Base-by-base conservation (phyloP, 2,113 vertebrate species). In the Menura novaehollandiae region DNA sequence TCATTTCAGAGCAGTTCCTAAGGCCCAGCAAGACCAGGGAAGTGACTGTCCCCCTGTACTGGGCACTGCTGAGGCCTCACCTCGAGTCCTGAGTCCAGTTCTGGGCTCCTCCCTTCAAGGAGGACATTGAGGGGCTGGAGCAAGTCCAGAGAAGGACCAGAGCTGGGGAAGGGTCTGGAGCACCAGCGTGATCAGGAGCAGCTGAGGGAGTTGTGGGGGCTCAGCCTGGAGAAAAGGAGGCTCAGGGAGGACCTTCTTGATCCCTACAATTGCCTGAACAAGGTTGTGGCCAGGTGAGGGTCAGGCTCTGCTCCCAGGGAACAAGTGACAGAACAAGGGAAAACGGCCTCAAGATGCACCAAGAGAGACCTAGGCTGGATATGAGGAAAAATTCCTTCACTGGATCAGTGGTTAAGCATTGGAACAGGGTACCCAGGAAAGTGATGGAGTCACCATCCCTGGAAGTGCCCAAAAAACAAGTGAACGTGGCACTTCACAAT, bases 1-100 rank as follows among this genome's bases (percentile, higher is more conserved):
- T 30, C 21, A 56, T 47, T 66, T 47, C 71, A 66, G 43, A 59
- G 80, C 33, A 53, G 47, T 28, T 62, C n/a, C 41, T 5, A 63
- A 39, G 28, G 8, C 9, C 18, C 59, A 64, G 59, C 28, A 56
- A 69, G n/a, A n/a, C 6, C 8, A 14, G 51, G 59, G 27, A 28
- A 1, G 22, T 11, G 69, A 39, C 0, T 39, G 18, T 4, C 6
- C 23, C 55, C 15, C 27, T 46, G 7, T 33, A 49, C 46, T 62
- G 66, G 80, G 35, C 55, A n/a, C 32, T 43, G 55, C 58, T 53
- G 47, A 8, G 22, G 58, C 28, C 69, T 39, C 68, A 63, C 11
- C 39, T 53, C 68, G 15, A 22, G 7, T 7, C 39, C 80, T 8
- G 33, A 1, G 17, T 9, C 39, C 33, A 44, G 67, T 9, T 44